phyloP scores from a whole-genome alignment of 2,113 vertebrate species.

The Megalops atlanticus region DNA sequence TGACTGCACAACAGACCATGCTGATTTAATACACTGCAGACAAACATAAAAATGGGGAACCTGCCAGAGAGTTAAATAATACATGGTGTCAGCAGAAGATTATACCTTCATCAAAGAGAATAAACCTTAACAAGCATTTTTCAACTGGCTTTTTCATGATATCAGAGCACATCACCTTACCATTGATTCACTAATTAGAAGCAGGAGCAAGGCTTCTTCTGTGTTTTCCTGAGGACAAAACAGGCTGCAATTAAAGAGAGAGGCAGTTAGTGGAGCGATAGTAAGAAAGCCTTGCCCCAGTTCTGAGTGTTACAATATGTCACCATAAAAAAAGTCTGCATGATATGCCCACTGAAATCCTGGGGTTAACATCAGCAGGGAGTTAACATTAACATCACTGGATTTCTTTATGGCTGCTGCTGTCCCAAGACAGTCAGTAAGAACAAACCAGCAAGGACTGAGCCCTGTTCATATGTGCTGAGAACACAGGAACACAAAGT shows the following conservation, averaged over 20 bases:
- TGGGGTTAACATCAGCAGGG: not conserved
- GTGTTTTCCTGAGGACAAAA: conserved; percentile 99
- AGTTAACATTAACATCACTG: not conserved
- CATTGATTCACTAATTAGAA: conserved; percentile 99
- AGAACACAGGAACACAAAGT: not conserved
- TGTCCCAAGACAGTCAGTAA: not conserved
- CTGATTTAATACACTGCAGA: not conserved
- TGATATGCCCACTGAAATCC: not conserved
- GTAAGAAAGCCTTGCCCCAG: not conserved
- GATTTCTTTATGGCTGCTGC: not conserved
- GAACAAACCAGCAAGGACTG: not conserved
- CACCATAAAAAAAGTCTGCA: not conserved
- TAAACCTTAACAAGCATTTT: conserved; percentile 9
- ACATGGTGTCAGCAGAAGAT: not conserved
- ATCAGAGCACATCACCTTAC: conserved; percentile 67
- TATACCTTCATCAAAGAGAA: not conserved
- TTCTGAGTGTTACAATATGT: not conserved
- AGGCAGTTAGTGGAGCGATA: conserved; percentile 10
- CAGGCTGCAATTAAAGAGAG: conserved; percentile 76
- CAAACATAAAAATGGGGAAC: not conserved
- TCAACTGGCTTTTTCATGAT: not conserved
- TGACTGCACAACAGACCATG: not conserved
- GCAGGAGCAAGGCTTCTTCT: conserved; percentile 91
- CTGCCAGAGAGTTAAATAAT: not conserved
- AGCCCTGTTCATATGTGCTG: not conserved